Conservation (phyloP, 35 echinoderm and acorn worm species). For the Apostichopus parvimensis region DNA sequence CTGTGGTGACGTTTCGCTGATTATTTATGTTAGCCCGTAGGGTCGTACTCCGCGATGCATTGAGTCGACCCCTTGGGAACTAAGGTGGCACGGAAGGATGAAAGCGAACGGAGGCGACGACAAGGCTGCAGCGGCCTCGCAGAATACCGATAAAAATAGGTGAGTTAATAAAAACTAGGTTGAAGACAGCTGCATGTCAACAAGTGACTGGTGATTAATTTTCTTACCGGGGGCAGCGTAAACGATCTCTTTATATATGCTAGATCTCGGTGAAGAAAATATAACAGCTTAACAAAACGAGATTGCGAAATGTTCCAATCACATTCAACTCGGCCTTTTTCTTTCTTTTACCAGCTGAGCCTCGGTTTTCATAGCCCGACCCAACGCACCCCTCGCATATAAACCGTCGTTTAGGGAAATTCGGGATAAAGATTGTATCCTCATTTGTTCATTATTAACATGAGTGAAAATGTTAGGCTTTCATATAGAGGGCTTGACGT, state of each 20-base stretch:
- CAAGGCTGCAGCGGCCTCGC: not conserved
- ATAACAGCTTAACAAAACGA: too few relatives aligned
- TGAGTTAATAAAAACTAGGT: constrained; percentile 46
- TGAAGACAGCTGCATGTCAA: constrained; percentile 44
- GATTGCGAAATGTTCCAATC: too few relatives aligned
- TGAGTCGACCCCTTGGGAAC: constrained; percentile 35
- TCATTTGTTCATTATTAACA: too few relatives aligned
- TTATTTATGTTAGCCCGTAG: constrained; percentile 46
- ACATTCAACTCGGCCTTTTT: too few relatives aligned
- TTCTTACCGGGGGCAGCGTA: constrained; percentile 47
- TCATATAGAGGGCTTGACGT: too few relatives aligned
- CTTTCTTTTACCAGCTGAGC: too few relatives aligned
- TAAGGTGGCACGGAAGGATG: constrained; percentile 44
- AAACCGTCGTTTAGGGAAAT: too few relatives aligned
- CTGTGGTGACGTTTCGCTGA: constrained; percentile 23
- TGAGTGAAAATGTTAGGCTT: too few relatives aligned
- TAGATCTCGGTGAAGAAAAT: too few relatives aligned
- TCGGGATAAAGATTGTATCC: too few relatives aligned
- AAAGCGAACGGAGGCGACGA: constrained; percentile 33
- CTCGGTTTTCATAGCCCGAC: too few relatives aligned
- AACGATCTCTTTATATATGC: constrained; percentile 2
- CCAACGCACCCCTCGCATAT: too few relatives aligned
- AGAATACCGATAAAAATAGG: constrained; percentile 54
- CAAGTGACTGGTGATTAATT: constrained; percentile 38
- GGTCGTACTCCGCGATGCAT: constrained; percentile 6